Evolutionary conservation across 2,888 invertebrate genomes (phyloP).

Genomic region (Microchrysa polita): DNA sequence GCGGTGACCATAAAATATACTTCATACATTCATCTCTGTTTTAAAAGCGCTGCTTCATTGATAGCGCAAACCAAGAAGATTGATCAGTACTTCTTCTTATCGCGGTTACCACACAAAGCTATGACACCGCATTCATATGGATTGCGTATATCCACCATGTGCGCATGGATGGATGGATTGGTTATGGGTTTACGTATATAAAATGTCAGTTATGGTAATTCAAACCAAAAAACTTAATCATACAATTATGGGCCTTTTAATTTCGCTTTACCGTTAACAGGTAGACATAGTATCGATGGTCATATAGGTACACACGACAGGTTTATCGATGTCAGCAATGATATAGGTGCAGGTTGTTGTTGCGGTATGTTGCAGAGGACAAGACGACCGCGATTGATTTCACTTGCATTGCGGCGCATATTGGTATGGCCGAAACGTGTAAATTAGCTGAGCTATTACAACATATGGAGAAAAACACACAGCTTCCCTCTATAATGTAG

Average conservation of each 20-base stretch:
- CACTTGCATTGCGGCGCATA: background rate
- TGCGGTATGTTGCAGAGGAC: too few relatives aligned
- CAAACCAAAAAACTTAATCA: slow-evolving; percentile 35
- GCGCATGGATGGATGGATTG: too few relatives aligned
- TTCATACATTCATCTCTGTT: too few relatives aligned
- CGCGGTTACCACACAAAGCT: background rate
- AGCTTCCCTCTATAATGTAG: background rate
- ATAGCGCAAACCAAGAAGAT: background rate
- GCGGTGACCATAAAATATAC: too few relatives aligned
- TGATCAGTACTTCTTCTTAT: background rate
- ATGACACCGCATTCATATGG: background rate
- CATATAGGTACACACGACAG: slow-evolving; percentile 13
- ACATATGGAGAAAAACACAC: background rate
- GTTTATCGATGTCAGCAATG: background rate
- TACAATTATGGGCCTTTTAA: slow-evolving; percentile 36
- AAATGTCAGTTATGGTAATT: slow-evolving; percentile 19
- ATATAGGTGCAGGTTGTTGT: too few relatives aligned
- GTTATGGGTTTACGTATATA: too few relatives aligned
- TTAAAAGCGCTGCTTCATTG: too few relatives aligned
- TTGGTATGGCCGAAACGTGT: background rate
- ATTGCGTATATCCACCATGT: background rate
- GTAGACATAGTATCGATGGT: background rate
- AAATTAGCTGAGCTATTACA: background rate
- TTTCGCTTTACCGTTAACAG: slow-evolving; percentile 29
- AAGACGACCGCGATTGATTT: background rate